Percentiles rank a stretch among this genome's conserved stretches.
phyloP scores from a whole-genome alignment of 2,888 invertebrate genomes.

The Ennomos fuscantarius region DNA sequence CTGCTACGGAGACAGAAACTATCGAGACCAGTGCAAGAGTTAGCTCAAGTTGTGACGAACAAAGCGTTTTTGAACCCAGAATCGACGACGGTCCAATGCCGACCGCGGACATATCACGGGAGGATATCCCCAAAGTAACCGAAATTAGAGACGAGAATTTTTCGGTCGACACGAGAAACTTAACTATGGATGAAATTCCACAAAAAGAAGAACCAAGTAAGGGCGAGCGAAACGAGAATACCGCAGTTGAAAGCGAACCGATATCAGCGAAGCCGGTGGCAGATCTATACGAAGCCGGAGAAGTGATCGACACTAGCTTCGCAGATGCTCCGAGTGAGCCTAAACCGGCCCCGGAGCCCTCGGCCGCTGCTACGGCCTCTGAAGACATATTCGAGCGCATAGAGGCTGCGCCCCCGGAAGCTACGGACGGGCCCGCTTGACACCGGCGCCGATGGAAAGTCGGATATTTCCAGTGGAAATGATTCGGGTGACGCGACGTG shows the following conservation, averaged over 20 bases:
- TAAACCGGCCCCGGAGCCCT: conserved; percentile 12
- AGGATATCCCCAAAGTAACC: not conserved
- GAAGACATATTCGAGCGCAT: conserved; percentile 57
- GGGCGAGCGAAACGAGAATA: conserved; percentile 2
- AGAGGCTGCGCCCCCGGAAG: conserved; percentile 42
- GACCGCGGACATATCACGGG: not conserved
- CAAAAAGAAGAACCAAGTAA: conserved; percentile 1
- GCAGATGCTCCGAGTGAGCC: conserved; percentile 30
- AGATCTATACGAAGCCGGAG: conserved; percentile 63
- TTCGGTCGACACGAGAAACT: not conserved
- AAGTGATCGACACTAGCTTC: conserved; percentile 66
- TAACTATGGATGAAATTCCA: not conserved
- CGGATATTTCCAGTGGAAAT: conserved; percentile 77
- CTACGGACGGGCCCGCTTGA: conserved; percentile 65
- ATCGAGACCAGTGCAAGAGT: not conserved
- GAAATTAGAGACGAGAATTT: not conserved
- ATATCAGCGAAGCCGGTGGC: conserved; percentile 13
- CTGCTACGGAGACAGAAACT: not conserved
- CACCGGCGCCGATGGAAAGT: conserved; percentile 61
- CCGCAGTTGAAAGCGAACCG: conserved; percentile 15
- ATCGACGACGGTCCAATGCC: not conserved
- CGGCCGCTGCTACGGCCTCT: conserved; percentile 17
- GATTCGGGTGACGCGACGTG: conserved; percentile 75
- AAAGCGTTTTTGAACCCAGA: not conserved
- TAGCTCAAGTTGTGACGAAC: not conserved